Conservation (phyloP, 1,140 invertebrate species). For the Sycophaga agraensis region DNA sequence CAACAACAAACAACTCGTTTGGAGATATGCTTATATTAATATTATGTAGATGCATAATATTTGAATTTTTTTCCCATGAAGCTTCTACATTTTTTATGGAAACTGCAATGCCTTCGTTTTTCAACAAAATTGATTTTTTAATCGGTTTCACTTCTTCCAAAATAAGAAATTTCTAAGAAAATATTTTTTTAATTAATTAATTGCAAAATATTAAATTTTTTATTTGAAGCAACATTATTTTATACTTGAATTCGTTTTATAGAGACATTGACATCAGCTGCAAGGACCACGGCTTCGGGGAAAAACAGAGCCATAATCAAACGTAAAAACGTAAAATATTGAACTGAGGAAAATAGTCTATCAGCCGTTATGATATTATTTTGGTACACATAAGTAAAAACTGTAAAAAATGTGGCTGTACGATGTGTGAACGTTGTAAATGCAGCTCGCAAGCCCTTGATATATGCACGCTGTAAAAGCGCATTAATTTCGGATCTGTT, state of each 20-base stretch:
- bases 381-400: constrained; percentile 67
- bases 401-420: constrained; percentile 71
- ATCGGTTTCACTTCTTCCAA: constrained; percentile 38
- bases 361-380: constrained; percentile 66
- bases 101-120: constrained; percentile 43
- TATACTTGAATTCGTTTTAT: constrained; percentile 61
- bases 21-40: constrained; percentile 65
- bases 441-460: constrained; percentile 71
- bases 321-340: constrained; percentile 74
- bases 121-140: constrained; percentile 17
- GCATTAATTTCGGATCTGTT: constrained; percentile 69
- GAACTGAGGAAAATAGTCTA: constrained; percentile 72
- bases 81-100: constrained; percentile 59
- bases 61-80: constrained; percentile 61
- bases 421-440: constrained; percentile 69
- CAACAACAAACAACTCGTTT: constrained; percentile 71
- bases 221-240: no score
- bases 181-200: constrained; percentile 42
- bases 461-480: constrained; percentile 68
- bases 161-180: constrained; percentile 36
- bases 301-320: constrained; percentile 72
- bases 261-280: constrained; percentile 66
- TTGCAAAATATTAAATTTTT: neutral
- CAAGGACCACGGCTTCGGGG: constrained; percentile 64
- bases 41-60: constrained; percentile 63